Conservation (phyloP, 2,888 invertebrate genomes). For the Amitus sp. region DNA sequence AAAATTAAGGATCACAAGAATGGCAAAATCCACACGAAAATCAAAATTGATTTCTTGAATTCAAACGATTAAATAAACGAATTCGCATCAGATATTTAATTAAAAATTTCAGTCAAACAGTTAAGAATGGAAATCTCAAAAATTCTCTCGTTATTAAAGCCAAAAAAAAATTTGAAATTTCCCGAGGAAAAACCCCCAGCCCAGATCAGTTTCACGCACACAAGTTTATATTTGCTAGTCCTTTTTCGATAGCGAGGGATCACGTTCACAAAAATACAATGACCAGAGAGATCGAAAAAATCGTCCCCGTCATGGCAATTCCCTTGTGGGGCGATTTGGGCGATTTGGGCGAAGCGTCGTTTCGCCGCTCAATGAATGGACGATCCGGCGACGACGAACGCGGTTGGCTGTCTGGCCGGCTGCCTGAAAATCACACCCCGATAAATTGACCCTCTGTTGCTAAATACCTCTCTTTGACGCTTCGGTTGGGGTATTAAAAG, state of each 20-base stretch:
- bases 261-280: constrained; percentile 37
- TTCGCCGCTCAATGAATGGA: constrained; percentile 36
- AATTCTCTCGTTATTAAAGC: too few species aligned
- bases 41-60: too few species aligned
- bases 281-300: constrained; percentile 41
- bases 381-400: constrained; percentile 32
- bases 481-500: constrained; percentile 35
- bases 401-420: constrained; percentile 36
- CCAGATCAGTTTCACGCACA: neutral
- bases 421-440: constrained; percentile 58
- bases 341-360: constrained; percentile 24
- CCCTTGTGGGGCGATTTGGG: constrained; percentile 30
- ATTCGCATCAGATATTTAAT: too few species aligned
- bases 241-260: constrained; percentile 29
- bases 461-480: constrained; percentile 59
- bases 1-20: too few species aligned
- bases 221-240: constrained; percentile 17
- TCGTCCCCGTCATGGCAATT: constrained; percentile 42
- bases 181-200: too few species aligned
- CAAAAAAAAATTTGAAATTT: too few species aligned
- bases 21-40: too few species aligned
- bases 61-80: too few species aligned
- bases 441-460: constrained; percentile 59
- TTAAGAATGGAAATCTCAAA: too few species aligned
- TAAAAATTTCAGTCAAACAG: too few species aligned